Base-by-base conservation (phyloP, 2,888 invertebrate species). In the Sphaeridia pumilis region DNA sequence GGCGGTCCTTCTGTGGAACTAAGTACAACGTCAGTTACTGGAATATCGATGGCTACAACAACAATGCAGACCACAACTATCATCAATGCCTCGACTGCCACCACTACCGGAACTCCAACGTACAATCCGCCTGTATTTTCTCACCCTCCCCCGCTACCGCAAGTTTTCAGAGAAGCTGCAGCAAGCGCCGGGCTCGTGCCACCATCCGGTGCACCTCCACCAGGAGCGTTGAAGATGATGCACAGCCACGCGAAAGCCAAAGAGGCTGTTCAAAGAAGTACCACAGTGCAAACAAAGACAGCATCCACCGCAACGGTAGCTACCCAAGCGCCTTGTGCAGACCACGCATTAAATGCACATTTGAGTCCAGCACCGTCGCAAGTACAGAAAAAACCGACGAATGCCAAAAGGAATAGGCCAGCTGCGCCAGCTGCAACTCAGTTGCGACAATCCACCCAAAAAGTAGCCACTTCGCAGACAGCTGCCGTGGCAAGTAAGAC, bases 61-160 rank as follows among this genome's bases (percentile, higher is more conserved):
- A 60, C 66, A 57, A 60, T 65, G 59, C 58, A 61, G 43, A 59
- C 61, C 21, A 62, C 63, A 26, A 61, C 64, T 22, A 62, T 61
- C 35, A 62, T 59, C 36, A 60, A 59, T 38, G 36, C 55, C 34
- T 56, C 60, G 17, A 53, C 52, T 28, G 53, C 60, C 22, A 56
- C 48, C n/a, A 41, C 52, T 14, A 46, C 36, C 26, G 52, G 54
- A 54, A 25, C 63, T 56, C 36, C 49, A 43, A 17, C 50, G 17
- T 51, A 46, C 31, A 36, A 45, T 36, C 51, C 51, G 12, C 51
- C 46, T 20, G 46, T 46, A 50, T 58, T 26, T 53, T 59, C 43
- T 71, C 75, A 65, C 67, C 75, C 68, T 52, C 59, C 53, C 74
- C 76, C 64, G 67, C 74, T 75, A 44, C 56, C 65, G 52, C 50